Conservation (phyloP, 2,888 invertebrate genomes). For the Chloromyia formosa region DNA sequence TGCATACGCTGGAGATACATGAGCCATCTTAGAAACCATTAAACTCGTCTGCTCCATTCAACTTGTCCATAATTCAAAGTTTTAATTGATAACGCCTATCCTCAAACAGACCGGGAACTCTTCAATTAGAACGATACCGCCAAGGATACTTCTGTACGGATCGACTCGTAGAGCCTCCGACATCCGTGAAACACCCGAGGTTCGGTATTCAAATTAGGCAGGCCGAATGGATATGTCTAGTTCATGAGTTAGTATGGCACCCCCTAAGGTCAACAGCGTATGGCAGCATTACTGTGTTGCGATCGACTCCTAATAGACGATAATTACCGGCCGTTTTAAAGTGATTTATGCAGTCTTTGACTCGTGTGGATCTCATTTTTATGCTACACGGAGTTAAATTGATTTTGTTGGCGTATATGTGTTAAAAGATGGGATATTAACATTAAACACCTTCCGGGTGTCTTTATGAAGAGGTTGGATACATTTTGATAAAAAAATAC, state of each 20-base stretch:
- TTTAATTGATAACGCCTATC: conserved; percentile 48
- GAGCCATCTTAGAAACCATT: conserved; percentile 22
- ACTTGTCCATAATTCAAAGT: conserved; percentile 46
- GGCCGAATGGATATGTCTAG: conserved; percentile 36
- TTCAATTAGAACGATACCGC: conserved; percentile 32
- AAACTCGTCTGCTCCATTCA: conserved; percentile 24
- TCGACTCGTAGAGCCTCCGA: background rate
- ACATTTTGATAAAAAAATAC: too few relatives aligned
- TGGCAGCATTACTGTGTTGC: background rate
- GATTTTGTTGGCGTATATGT: conserved; percentile 25
- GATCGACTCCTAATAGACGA: conserved; percentile 28
- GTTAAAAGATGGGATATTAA: conserved; percentile 32
- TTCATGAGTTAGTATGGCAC: conserved; percentile 35
- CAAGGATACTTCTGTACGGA: conserved; percentile 16
- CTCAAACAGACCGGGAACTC: conserved; percentile 38
- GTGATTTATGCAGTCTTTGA: conserved; percentile 36
- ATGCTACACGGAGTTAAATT: conserved; percentile 6
- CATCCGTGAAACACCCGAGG: conserved; percentile 4
- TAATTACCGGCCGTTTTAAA: conserved; percentile 37
- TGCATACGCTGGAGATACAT: background rate
- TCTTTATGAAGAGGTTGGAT: background rate
- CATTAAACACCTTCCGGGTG: conserved; percentile 16
- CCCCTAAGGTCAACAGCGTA: conserved; percentile 22
- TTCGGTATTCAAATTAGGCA: conserved; percentile 35
- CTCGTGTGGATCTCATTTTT: background rate